These are phyloP conservation scores for Orchestes rusci DNA, from an alignment of 2,888 invertebrate genomes.

Conservation along the genomic window DNA sequence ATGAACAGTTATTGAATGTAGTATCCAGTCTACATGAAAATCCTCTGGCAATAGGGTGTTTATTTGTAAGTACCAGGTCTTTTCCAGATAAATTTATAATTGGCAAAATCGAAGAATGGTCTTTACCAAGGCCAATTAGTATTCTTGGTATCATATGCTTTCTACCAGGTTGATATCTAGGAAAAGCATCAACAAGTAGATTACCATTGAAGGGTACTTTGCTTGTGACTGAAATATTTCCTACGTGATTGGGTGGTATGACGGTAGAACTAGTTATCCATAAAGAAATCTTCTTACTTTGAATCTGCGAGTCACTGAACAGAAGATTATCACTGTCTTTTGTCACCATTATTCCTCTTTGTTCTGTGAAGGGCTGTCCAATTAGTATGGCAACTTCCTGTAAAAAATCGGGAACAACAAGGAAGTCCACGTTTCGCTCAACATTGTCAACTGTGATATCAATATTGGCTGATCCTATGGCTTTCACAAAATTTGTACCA, in stretches of 20 bases:
- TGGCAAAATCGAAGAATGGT: neutral
- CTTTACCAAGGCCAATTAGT: neutral
- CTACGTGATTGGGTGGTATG: constrained; percentile 1
- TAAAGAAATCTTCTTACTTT: neutral
- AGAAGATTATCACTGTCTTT: constrained; percentile 1
- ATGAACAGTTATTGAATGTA: neutral
- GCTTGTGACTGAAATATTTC: constrained; percentile 3
- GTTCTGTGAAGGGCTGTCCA: constrained; percentile 17
- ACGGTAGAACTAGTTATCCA: neutral
- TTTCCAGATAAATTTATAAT: constrained; percentile 9
- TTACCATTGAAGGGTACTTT: constrained; percentile 5
- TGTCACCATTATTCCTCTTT: constrained; percentile 5
- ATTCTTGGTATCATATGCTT: constrained; percentile 10
- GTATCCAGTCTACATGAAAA: neutral
- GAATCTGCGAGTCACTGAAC: neutral
- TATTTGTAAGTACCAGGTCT: neutral
- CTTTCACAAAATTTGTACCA: neutral
- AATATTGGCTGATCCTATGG: neutral
- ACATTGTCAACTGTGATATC: constrained; percentile 9
- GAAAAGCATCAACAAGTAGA: constrained; percentile 6
- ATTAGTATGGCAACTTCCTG: constrained; percentile 13
- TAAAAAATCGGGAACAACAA: constrained; percentile 8
- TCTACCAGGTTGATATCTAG: constrained; percentile 6
- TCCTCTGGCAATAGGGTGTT: constrained; percentile 5
- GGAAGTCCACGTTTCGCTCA: constrained; percentile 6